Conservation (phyloP, 2,797 vertebrate species). For the Ambastaia sidthimunki region DNA sequence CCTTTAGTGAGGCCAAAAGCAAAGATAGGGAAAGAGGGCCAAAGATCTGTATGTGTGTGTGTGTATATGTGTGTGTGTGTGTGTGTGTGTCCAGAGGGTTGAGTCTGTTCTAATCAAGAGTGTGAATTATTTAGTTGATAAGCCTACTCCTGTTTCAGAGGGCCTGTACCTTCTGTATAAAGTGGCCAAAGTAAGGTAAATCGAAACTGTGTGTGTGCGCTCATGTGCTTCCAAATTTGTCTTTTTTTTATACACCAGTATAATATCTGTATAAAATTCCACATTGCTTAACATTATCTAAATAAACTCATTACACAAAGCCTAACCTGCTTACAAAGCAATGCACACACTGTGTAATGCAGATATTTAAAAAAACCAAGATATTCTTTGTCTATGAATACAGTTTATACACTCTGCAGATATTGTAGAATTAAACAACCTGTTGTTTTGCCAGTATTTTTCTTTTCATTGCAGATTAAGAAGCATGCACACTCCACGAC, state of each 20-base stretch:
- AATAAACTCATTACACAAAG: conserved; percentile 42
- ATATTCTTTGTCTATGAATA: background rate
- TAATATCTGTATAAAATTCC: conserved; percentile 29
- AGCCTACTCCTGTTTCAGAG: conserved; percentile 51
- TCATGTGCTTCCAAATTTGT: conserved; percentile 6
- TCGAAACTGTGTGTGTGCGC: conserved; percentile 2
- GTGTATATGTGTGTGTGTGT: conserved; percentile 29
- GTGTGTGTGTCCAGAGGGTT: conserved; percentile 12
- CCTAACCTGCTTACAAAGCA: conserved; percentile 35
- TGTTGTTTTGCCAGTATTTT: conserved; percentile 10
- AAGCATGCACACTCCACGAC: conserved; percentile 20
- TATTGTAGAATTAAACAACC: background rate
- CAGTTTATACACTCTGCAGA: background rate
- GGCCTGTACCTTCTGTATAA: conserved; percentile 39
- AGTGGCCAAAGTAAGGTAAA: conserved; percentile 43
- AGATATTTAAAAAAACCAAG: conserved; percentile 22
- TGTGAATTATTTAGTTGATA: conserved; percentile 58
- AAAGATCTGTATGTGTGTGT: conserved; percentile 40
- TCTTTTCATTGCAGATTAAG: conserved; percentile 21
- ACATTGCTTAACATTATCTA: conserved; percentile 4
- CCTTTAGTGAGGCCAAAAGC: conserved; percentile 46
- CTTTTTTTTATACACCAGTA: conserved; percentile 22
- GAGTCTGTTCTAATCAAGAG: conserved; percentile 42
- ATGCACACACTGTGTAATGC: conserved; percentile 23
- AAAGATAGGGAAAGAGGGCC: conserved; percentile 29